These are phyloP conservation scores for Arion vulgaris DNA, from an alignment of 1,140 invertebrate genomes.

Conservation along the genomic window DNA sequence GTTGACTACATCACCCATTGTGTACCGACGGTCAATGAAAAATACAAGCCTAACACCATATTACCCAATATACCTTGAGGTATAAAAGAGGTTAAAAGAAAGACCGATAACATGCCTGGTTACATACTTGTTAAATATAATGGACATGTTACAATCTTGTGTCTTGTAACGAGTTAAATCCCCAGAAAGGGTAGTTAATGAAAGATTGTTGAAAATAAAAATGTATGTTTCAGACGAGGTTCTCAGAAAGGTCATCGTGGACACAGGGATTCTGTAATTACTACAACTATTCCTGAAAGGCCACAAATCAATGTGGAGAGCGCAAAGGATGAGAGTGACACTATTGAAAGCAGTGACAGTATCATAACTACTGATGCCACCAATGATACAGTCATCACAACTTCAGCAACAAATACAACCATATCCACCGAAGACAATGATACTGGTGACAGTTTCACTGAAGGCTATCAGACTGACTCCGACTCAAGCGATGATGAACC, in stretches of 20 bases:
- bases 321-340: conserved; percentile 42
- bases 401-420: background rate
- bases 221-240: conserved; percentile 14
- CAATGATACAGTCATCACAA: background rate
- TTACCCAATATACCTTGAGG: too few species aligned
- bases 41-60: too few species aligned
- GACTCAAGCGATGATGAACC: conserved; percentile 61
- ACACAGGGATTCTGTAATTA: conserved; percentile 35
- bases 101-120: too few species aligned
- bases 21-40: too few species aligned
- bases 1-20: too few species aligned
- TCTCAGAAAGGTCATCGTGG: conserved; percentile 47
- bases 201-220: too few species aligned
- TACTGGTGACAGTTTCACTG: conserved; percentile 44
- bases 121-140: too few species aligned
- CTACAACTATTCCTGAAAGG: conserved; percentile 43
- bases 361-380: background rate
- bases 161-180: too few species aligned
- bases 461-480: conserved; percentile 64
- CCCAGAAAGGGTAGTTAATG: too few species aligned
- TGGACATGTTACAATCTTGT: too few species aligned
- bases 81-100: too few species aligned
- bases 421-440: conserved; percentile 34
- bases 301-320: conserved; percentile 63
- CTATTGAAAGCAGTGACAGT: background rate